Base-by-base conservation (phyloP, 2,888 invertebrate species). In the Drosophila parthenogenetica region DNA sequence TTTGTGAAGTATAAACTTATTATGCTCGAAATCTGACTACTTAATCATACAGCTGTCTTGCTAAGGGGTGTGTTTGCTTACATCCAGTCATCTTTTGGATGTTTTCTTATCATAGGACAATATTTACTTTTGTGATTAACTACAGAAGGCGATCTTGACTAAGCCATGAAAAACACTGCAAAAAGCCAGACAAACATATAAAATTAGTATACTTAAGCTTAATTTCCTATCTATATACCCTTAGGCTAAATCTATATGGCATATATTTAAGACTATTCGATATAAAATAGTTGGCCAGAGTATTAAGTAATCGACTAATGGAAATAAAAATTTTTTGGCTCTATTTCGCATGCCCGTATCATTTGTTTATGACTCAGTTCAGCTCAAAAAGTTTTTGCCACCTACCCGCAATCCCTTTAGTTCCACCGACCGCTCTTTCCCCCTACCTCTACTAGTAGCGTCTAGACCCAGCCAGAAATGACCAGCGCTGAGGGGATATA, bases 301-400 rank as follows among this genome's bases (percentile, higher is more conserved):
- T 61, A 69, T 73, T 55, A 2, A 5, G 22, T 5, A 2, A 11
- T 57, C 49, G 32, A 13, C 8, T 54, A 17, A n/a, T 39, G 4
- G 5, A 8, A 10, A n/a, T 22, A 11, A 16, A 32, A 13, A 43
- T 39, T 19, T 46, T 35, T 16, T 55, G 48, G 29, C 19, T 65
- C 14, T 29, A 17, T 54, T 69, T 55, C 42, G 42, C 42, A 64
- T 40, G 39, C 49, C 25, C 49, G 42, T n/a, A 48, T 73, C 50
- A 72, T 62, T 82, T 72, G 55, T 50, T 55, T 68, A 42, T 65
- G 69, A 66, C 53, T 74, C 71, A 71, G 65, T 32, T 64, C 25
- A 43, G 51, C 50, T 46, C 13, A 51, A 59, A 59, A 57, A 7
- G n/a, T 35, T 10, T 35, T 19, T 42, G 17, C 64, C 37, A 17